Conservation (phyloP, 2,888 invertebrate species). For the Leistus spinibarbis region DNA sequence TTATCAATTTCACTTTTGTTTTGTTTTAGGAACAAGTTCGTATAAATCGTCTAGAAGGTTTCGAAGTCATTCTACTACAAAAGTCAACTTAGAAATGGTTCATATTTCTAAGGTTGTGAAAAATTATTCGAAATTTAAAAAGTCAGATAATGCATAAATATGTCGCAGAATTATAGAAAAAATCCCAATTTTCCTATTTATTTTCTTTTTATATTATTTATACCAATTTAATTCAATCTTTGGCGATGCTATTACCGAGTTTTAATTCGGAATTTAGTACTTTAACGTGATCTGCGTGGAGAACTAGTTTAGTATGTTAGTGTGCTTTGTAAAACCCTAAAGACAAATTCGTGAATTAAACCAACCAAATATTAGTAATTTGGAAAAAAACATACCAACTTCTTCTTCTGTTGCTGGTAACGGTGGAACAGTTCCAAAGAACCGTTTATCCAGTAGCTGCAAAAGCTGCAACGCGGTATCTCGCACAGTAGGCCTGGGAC, state of each 20-base stretch:
- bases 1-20: not conserved
- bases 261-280: too few species aligned
- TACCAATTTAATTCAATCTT: too few species aligned
- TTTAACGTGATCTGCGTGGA: too few species aligned
- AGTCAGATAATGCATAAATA: not conserved
- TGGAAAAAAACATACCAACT: conserved; percentile 63
- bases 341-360: too few species aligned
- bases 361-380: too few species aligned
- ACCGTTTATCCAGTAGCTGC: conserved; percentile 91
- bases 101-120: not conserved
- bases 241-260: too few species aligned
- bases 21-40: conserved; percentile 21
- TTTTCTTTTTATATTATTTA: too few species aligned
- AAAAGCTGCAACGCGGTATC: conserved; percentile 93
- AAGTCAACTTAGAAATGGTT: conserved; percentile 12
- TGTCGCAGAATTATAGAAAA: not conserved
- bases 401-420: conserved; percentile 74
- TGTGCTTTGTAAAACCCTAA: too few species aligned
- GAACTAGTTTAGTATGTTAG: too few species aligned
- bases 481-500: conserved; percentile 88
- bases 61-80: conserved; percentile 3
- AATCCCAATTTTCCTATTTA: too few species aligned
- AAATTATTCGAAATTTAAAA: not conserved
- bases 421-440: conserved; percentile 84
- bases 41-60: conserved; percentile 9